These are phyloP conservation scores for Muschampia plurimacula DNA, from an alignment of 2,888 invertebrate genomes.

Conservation along the genomic window DNA sequence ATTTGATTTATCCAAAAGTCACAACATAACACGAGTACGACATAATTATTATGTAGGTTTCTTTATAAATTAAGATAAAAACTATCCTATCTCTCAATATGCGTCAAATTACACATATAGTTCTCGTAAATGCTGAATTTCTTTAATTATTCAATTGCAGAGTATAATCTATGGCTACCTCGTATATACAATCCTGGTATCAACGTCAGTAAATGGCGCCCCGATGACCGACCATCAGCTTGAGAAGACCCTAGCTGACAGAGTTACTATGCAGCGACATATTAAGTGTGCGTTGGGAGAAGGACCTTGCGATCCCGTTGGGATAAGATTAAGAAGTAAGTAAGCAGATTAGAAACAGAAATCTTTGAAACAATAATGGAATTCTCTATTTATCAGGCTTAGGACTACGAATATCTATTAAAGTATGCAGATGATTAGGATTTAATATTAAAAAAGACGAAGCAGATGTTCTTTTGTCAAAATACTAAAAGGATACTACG, in stretches of 20 bases:
- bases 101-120: too few relatives aligned
- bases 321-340: constrained; percentile 90
- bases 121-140: too few relatives aligned
- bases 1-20: too few relatives aligned
- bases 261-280: constrained; percentile 87
- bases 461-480: not conserved
- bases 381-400: too few relatives aligned
- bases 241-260: constrained; percentile 87
- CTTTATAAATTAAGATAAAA: too few relatives aligned
- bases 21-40: too few relatives aligned
- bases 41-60: too few relatives aligned
- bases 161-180: constrained; percentile 46
- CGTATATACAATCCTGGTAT: constrained; percentile 41
- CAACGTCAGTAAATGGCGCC: constrained; percentile 49
- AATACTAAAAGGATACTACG: not conserved
- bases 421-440: too few relatives aligned
- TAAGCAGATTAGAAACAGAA: constrained; percentile 24
- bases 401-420: too few relatives aligned
- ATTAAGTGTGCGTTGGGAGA: constrained; percentile 90
- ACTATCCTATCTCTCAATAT: too few relatives aligned
- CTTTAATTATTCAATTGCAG: constrained; percentile 45
- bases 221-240: constrained; percentile 88
- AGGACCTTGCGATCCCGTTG: constrained; percentile 90
- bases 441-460: not conserved
- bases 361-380: too few relatives aligned